A percentile compares a stretch with the other conserved stretches of the same genome.
Evolutionary conservation across 2,113 vertebrate genomes (phyloP).

Genomic region (Labeo catla): DNA sequence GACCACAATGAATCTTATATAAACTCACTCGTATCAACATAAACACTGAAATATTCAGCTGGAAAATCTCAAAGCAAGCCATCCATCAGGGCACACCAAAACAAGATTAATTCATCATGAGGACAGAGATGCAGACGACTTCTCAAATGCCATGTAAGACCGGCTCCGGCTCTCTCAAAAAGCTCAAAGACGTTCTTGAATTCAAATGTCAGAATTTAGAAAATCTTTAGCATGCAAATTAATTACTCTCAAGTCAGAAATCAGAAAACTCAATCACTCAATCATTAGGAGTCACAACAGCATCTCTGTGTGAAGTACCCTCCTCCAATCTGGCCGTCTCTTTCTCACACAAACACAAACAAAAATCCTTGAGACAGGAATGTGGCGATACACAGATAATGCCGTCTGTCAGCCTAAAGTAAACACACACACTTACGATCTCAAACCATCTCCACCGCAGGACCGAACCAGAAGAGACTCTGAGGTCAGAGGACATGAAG

Average conservation of each 20-base stretch:
- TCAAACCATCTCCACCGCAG: slow-evolving; percentile 9
- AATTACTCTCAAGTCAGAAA: background rate
- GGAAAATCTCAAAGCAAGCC: slow-evolving; percentile 24
- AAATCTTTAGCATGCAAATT: background rate
- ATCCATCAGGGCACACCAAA: background rate
- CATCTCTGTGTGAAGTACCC: background rate
- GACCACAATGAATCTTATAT: background rate
- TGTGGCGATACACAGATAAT: slow-evolving; percentile 43
- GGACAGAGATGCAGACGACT: background rate
- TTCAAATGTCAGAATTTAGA: background rate
- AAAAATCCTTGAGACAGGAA: slow-evolving; percentile 35
- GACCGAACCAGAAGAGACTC: background rate
- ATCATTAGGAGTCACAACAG: background rate
- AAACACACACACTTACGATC: background rate
- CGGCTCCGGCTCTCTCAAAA: background rate
- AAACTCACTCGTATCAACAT: background rate
- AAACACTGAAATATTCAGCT: slow-evolving; percentile 35
- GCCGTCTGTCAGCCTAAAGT: slow-evolving; percentile 4
- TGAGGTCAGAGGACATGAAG: background rate
- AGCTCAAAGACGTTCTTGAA: background rate
- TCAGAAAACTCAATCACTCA: background rate
- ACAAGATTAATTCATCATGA: slow-evolving; percentile 1
- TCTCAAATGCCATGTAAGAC: background rate
- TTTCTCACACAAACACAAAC: slow-evolving; percentile 11
- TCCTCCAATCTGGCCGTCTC: background rate